Evolutionary conservation across 30 jellyfish, hydroid and myxozoan genomes (phyloP).

Genomic region (Pseudorhiza aurosa): DNA sequence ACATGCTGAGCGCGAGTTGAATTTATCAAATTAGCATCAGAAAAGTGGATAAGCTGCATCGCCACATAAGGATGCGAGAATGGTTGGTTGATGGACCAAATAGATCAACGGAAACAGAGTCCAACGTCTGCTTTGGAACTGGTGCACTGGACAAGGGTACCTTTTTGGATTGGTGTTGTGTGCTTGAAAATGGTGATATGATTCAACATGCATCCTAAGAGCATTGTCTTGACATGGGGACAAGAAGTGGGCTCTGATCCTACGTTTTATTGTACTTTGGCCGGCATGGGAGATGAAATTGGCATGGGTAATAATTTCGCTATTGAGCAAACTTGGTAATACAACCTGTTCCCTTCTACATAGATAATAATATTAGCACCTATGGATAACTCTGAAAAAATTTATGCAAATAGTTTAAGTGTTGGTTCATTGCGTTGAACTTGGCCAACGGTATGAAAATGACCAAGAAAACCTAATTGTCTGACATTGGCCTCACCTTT

Average conservation of each 20-base stretch:
- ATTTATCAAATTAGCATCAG: conserved; percentile 40
- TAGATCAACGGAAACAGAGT: conserved; percentile 19
- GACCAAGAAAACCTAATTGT: not conserved
- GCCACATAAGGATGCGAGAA: conserved; percentile 25
- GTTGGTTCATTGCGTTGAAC: no score
- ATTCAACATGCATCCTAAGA: not conserved
- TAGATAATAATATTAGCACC: not conserved
- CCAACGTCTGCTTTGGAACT: conserved; percentile 21
- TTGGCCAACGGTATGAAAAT: conserved; percentile 16
- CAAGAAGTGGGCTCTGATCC: conserved; percentile 19
- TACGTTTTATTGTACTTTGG: not conserved
- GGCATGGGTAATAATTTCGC: not conserved
- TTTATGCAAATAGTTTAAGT: not conserved
- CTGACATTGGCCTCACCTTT: conserved; percentile 12
- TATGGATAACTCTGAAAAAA: not conserved
- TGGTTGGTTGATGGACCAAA: conserved; percentile 54
- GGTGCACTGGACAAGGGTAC: conserved; percentile 16
- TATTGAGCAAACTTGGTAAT: not conserved
- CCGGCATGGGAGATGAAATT: not conserved
- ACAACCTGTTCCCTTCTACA: not conserved
- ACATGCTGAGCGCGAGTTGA: conserved; percentile 51
- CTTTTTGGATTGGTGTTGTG: not conserved
- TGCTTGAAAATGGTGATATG: not conserved
- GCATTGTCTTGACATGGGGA: not conserved
- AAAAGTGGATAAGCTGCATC: conserved; percentile 43